A percentile compares a stretch with the other conserved stretches of the same genome.
These are phyloP conservation scores for Ceratotherium simum DNA, from an alignment of 2,113 vertebrate species.

Conservation along the genomic window DNA sequence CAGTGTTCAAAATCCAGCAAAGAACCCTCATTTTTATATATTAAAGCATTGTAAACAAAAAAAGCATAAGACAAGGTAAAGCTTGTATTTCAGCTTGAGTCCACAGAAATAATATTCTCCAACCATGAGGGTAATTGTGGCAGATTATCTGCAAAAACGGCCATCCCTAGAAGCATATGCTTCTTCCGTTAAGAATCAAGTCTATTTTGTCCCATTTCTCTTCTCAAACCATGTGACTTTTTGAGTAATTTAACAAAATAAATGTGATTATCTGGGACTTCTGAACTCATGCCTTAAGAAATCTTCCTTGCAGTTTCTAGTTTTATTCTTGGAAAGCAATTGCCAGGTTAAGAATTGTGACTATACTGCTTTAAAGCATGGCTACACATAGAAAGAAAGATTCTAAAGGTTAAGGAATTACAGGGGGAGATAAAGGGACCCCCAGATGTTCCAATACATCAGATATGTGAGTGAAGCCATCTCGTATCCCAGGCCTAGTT, in stretches of 20 bases:
- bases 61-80: constrained; percentile 84
- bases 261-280: neutral
- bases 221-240: neutral
- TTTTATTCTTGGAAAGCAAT: neutral
- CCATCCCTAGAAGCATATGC: neutral
- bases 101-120: constrained; percentile 62
- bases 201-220: neutral
- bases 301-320: neutral
- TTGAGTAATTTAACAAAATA: neutral
- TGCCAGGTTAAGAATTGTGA: neutral
- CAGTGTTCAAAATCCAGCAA: constrained; percentile 53
- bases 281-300: neutral
- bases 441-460: neutral
- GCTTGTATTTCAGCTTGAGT: constrained; percentile 75
- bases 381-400: neutral
- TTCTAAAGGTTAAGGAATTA: neutral
- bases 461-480: neutral
- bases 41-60: constrained; percentile 60
- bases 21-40: constrained; percentile 48
- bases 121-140: constrained; percentile 71
- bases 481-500: neutral
- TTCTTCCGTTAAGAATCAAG: neutral
- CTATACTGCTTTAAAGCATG: neutral
- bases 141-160: neutral
- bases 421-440: neutral